Conservation (phyloP, 2,113 vertebrate genomes). For the Blennius ocellaris region DNA sequence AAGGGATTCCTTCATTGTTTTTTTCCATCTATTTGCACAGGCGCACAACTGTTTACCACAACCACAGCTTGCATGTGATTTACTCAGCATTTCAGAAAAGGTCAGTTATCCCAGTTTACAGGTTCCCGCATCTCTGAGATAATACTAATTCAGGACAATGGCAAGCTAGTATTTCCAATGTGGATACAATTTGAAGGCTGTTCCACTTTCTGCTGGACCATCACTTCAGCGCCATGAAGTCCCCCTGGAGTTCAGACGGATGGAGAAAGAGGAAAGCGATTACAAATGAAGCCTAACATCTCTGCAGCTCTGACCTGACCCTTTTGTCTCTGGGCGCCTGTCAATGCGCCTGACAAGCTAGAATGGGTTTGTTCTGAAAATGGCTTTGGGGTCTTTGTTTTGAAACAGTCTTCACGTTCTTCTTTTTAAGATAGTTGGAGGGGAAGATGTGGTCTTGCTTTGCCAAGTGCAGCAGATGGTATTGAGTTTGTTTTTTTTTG, state of each 20-base stretch:
- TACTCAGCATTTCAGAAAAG: too few relatives aligned
- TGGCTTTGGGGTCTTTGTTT: constrained; percentile 16
- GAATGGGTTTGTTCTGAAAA: constrained; percentile 26
- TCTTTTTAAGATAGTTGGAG: constrained; percentile 11
- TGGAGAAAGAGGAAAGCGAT: constrained; percentile 33
- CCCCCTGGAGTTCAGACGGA: constrained; percentile 50
- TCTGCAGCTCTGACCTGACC: constrained; percentile 39
- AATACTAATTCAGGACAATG: constrained; percentile 26
- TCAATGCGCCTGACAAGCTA: constrained; percentile 18
- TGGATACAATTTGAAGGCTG: constrained; percentile 18
- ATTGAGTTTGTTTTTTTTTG: constrained; percentile 16
- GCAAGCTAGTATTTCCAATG: constrained; percentile 33
- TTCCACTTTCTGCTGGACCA: constrained; percentile 4
- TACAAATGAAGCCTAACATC: constrained; percentile 58
- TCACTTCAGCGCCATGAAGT: constrained; percentile 29
- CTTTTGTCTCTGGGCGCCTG: constrained; percentile 32
- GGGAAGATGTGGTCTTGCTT: neutral
- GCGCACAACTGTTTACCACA: too few relatives aligned
- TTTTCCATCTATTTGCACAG: too few relatives aligned
- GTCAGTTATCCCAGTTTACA: neutral
- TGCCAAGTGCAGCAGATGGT: constrained; percentile 55
- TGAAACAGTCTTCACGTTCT: constrained; percentile 13
- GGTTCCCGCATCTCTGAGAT: constrained; percentile 20
- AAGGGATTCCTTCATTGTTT: too few relatives aligned
- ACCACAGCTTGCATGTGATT: too few relatives aligned